Percentiles rank a stretch among this genome's conserved stretches.
These are phyloP conservation scores for Diachasma alloeum DNA, from an alignment of 1,140 invertebrate species.

Conservation along the genomic window DNA sequence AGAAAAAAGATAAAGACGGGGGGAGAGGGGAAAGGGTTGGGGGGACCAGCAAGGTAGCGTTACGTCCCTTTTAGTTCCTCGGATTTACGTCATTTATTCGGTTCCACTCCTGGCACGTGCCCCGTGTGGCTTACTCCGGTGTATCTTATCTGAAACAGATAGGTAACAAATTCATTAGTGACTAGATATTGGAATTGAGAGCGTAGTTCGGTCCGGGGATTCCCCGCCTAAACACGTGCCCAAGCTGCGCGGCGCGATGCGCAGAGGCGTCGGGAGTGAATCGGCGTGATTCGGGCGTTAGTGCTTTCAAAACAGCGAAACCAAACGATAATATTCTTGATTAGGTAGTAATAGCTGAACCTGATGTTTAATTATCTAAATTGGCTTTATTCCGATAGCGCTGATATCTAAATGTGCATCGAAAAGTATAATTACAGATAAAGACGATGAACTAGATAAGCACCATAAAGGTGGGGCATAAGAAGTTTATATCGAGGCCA, in stretches of 20 bases:
- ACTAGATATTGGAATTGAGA: no score
- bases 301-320: no score
- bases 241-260: no score
- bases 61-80: slow-evolving; percentile 61
- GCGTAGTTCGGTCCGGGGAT: not conserved
- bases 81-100: slow-evolving; percentile 64
- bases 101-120: slow-evolving; percentile 54
- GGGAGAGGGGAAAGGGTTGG: slow-evolving; percentile 37
- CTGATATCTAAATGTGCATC: not conserved
- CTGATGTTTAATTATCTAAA: not conserved
- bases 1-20: slow-evolving; percentile 35
- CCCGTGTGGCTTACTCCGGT: slow-evolving; percentile 51
- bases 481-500: not conserved
- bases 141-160: slow-evolving; percentile 56
- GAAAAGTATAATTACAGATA: not conserved
- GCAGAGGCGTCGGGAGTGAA: no score
- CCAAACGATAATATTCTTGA: no score
- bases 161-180: not conserved
- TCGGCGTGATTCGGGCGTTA: no score
- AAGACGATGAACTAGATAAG: not conserved
- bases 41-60: slow-evolving; percentile 58
- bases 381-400: not conserved
- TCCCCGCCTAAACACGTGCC: no score
- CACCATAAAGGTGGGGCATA: not conserved
- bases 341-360: no score